Percentiles rank a stretch among this genome's conserved stretches.
Conservation (phyloP, 1,140 invertebrate species). For the Drosophila bocki region DNA sequence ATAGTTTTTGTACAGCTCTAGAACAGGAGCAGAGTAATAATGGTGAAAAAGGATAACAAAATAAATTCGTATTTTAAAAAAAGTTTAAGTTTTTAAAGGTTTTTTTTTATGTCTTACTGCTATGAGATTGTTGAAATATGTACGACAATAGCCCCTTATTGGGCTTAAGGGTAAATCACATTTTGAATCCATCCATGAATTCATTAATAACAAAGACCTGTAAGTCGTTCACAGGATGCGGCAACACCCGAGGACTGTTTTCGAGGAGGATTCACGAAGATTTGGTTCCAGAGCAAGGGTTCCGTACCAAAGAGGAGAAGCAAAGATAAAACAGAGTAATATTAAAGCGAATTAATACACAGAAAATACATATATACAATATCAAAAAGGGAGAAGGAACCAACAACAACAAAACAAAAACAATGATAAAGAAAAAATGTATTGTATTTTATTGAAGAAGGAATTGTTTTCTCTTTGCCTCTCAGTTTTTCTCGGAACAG, state of each 20-base stretch:
- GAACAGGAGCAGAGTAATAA: no score
- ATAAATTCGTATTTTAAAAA: background rate
- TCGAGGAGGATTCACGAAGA: slow-evolving; percentile 7
- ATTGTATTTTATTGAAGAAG: slow-evolving; percentile 66
- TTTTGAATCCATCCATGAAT: slow-evolving; percentile 70
- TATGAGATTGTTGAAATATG: background rate
- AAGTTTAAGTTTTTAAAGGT: background rate
- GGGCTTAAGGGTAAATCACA: slow-evolving; percentile 14
- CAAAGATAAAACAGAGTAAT: slow-evolving; percentile 56
- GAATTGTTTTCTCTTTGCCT: slow-evolving; percentile 73
- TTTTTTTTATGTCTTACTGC: background rate
- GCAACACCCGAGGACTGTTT: background rate
- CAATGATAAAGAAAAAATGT: slow-evolving; percentile 58
- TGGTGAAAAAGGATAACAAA: no score
- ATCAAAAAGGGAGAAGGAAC: slow-evolving; percentile 42
- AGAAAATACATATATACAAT: slow-evolving; percentile 61
- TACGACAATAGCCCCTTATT: background rate
- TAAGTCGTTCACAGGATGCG: slow-evolving; percentile 12
- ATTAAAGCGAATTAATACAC: slow-evolving; percentile 76
- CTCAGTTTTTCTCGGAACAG: slow-evolving; percentile 62
- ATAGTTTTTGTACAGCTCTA: no score
- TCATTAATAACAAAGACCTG: slow-evolving; percentile 57
- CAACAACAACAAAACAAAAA: slow-evolving; percentile 35
- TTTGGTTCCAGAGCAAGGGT: slow-evolving; percentile 3
- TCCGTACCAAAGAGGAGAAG: slow-evolving; percentile 17